Evolutionary conservation across 2,797 vertebrate species (phyloP).

Genomic region (Ibycter americanus): DNA sequence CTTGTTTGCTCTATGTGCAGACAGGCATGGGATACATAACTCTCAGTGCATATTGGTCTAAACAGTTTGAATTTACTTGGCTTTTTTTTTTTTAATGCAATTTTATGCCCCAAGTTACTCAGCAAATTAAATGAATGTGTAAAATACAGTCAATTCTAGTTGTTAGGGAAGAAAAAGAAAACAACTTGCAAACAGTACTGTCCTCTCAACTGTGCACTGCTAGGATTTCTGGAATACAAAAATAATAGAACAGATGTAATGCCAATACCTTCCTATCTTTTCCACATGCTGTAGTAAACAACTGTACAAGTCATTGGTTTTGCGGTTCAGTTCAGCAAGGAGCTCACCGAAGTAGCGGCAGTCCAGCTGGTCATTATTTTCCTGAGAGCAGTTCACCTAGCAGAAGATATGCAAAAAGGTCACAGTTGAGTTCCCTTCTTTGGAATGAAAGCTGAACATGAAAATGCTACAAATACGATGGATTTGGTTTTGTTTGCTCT

Average conservation of each 20-base stretch:
- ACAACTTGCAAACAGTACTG: neutral
- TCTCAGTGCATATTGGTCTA: neutral
- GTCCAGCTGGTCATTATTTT: constrained; percentile 80
- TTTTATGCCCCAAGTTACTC: neutral
- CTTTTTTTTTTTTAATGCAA: neutral
- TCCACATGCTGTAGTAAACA: constrained; percentile 89
- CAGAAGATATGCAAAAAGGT: neutral
- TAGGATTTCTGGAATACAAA: neutral
- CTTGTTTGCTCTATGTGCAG: neutral
- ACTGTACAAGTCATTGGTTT: constrained; percentile 88
- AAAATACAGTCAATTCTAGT: neutral
- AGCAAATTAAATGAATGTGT: neutral
- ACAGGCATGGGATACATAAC: fast-evolving
- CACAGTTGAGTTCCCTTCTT: too few species aligned
- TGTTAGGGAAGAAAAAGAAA: neutral
- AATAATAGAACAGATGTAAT: too few species aligned
- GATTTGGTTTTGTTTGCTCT: neutral
- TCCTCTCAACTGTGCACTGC: neutral
- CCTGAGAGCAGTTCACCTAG: constrained; percentile 54
- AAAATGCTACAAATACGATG: neutral
- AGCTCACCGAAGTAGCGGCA: constrained; percentile 94
- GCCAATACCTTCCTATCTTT: constrained; percentile 86
- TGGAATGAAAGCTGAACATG: neutral
- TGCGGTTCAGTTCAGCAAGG: constrained; percentile 91
- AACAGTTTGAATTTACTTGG: neutral